Base-by-base conservation (phyloP, 2,113 vertebrate genomes). In the Channa maculata region DNA sequence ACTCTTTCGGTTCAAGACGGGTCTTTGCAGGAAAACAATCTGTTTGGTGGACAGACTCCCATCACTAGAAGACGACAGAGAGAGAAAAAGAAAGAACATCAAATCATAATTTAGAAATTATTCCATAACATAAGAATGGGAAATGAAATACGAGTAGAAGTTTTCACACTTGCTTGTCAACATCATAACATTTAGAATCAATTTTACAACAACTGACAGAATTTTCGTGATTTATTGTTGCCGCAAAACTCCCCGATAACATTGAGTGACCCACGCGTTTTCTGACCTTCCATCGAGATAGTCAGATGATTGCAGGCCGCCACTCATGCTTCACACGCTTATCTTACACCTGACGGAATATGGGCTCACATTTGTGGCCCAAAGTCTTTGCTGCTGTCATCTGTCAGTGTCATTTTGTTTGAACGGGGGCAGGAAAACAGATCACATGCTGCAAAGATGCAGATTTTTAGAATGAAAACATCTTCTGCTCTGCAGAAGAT, bases 1-100 rank as follows among this genome's bases (percentile, higher is more conserved):
- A 91, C 93, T 97, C 95, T 97, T 98, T 67, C 96, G 95, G 86
- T 95, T 94, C 90, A 99, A 91, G 75, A 96, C 90, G 0, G 97
- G 97, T 94, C 98, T 97, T 95, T 99, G 98, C 86, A 99, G 96
- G 91, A 99, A 99, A 79, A 99, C 96, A 14, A 99, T 96, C 94
- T 99, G 98, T 91, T 99, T 99, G 92, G 97, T 99, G 89, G 96
- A 96, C 83, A 99, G 84, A 79, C 94, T 96, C 51, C 97, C 98
- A 55, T 99, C 97, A 77, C 98, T 99, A 8, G n/a, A 55, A 15
- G 49, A 76, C 2, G 8, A 8, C 8, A 36, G 73, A 14, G 64
- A 13, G 64, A 24, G 75, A 9, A 60, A n/a, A 58, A 9, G 37
- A 44, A 10, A 75, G 38, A 41, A 36, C 0, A 70, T 43, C 5